Base-by-base conservation (phyloP, 2,888 invertebrate genomes). In the Drosophila borborema region DNA sequence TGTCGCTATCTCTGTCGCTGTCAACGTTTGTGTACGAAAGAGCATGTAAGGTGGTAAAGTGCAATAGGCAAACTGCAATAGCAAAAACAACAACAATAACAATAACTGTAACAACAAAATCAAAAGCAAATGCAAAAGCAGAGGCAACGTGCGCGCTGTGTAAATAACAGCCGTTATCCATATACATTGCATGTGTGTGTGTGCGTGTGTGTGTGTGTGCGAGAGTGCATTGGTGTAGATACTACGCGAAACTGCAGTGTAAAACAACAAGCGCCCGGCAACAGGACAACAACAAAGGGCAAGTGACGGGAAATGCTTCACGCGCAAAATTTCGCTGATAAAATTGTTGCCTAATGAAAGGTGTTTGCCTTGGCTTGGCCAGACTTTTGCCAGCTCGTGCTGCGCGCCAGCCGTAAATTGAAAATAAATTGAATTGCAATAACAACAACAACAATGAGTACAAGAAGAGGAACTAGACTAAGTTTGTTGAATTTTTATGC, bases 381-480 rank as follows among this genome's bases (percentile, higher is more conserved):
- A 63, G 68, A 56, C 64, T 46, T 34, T 40, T 1, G 20, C 43
- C 9, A n/a, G 45, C 49, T 40, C 45, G 31, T 8, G n/a, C 20
- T 12, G 5, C 14, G 38, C 46, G 34, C 12, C 45, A 53, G 89
- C 73, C 70, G 90, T 75, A 89, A 86, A 89, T 90, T 86, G 89
- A 87, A 86, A 86, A 86, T 86, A 86, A 79, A 81, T 85, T 80
- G 75, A 88, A 90, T 83, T 77, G 80, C 85, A 77, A 77, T 77
- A 89, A 66, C 41, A 74, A 62, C 48, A 81, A 55, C 28, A 28
- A 28, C 28, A 28, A 28, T 1, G 6, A 28, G 6, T 4, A 28
- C 7, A 28, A 58, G 62, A 46, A 45, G 7, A 45, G 20, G 1
- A 6, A 20, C 14, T 12, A 2, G 14, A 3, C 0, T 7, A 31